These are phyloP conservation scores for Gastrophryne carolinensis DNA, from an alignment of 2,797 vertebrate species.

Conservation along the genomic window DNA sequence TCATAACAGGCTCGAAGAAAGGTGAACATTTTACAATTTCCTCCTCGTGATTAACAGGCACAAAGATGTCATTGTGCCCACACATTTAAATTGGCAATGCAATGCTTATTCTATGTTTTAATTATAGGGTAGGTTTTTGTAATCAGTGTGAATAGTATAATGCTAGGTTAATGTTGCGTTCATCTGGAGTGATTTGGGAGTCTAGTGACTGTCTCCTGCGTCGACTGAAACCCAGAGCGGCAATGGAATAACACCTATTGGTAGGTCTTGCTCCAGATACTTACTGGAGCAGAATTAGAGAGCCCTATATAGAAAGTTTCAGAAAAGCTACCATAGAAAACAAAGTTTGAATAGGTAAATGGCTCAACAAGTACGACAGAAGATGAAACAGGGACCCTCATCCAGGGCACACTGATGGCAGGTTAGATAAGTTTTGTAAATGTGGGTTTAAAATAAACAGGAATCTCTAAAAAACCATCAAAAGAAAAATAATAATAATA, in stretches of 20 bases:
- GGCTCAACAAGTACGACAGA: too few relatives aligned
- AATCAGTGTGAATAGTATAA: not conserved
- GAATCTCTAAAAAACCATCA: too few relatives aligned
- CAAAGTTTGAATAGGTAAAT: too few relatives aligned
- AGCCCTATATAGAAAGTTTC: too few relatives aligned
- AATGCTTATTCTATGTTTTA: conserved; percentile 16
- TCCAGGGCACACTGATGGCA: too few relatives aligned
- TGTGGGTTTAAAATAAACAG: too few relatives aligned
- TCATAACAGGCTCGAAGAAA: not conserved
- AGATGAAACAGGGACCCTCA: too few relatives aligned
- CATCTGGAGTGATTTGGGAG: not conserved
- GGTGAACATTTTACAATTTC: conserved; percentile 17
- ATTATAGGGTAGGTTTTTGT: not conserved
- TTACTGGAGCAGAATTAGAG: too few relatives aligned
- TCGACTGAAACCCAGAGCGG: not conserved
- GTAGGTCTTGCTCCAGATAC: not conserved
- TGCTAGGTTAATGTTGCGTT: not conserved
- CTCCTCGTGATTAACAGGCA: not conserved
- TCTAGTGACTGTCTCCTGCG: not conserved
- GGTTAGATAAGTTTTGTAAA: too few relatives aligned
- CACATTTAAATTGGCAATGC: not conserved
- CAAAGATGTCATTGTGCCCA: conserved; percentile 8
- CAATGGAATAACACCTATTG: not conserved
- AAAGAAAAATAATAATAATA: too few relatives aligned
- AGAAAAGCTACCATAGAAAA: too few relatives aligned